Evolutionary conservation across 2,888 invertebrate genomes (phyloP).

Genomic region (Phortica magna): DNA sequence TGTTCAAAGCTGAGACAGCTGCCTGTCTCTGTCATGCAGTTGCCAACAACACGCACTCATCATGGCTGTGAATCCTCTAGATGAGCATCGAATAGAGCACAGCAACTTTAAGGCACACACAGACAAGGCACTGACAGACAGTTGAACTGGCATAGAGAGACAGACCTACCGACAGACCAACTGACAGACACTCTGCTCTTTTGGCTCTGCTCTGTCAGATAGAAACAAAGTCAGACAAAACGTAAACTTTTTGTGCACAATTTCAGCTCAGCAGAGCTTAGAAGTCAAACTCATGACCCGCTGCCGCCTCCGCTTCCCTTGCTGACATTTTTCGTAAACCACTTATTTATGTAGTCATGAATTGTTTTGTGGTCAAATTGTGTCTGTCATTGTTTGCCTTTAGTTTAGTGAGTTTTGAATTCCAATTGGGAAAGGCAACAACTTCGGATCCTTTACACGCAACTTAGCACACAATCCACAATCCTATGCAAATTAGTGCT

Average conservation of each 20-base stretch:
- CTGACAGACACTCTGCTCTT: neutral
- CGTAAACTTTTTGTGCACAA: no score
- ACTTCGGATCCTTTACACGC: neutral
- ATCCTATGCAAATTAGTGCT: constrained; percentile 7
- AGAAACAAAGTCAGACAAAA: no score
- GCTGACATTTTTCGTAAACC: neutral
- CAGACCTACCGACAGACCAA: neutral
- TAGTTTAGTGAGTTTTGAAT: constrained; percentile 52
- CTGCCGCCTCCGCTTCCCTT: neutral
- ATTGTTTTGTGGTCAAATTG: constrained; percentile 64
- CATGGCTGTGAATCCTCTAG: neutral
- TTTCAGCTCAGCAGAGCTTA: no score
- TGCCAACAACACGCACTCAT: neutral
- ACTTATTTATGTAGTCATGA: constrained; percentile 46
- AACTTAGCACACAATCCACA: neutral
- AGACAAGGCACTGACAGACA: neutral
- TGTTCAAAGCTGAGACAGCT: neutral
- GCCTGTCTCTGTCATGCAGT: neutral
- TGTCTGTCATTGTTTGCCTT: constrained; percentile 47
- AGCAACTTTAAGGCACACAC: neutral
- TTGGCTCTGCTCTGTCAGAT: no score
- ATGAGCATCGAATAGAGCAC: neutral
- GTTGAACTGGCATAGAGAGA: neutral
- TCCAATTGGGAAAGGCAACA: constrained; percentile 67
- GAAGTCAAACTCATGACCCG: no score